Base-by-base conservation (phyloP, 2,113 vertebrate genomes). In the Strix aluco region DNA sequence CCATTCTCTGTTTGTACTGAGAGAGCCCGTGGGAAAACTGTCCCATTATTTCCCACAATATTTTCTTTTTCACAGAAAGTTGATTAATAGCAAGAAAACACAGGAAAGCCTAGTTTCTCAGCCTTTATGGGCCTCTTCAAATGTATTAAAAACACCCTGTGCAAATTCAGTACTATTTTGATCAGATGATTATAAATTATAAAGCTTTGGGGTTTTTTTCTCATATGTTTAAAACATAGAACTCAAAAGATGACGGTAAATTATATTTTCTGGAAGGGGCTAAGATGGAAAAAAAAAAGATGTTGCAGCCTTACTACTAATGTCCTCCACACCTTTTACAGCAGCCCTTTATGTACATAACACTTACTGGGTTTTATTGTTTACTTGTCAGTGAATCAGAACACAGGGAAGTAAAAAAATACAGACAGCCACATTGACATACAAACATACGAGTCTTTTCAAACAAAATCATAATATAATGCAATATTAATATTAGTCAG, bases 21-120 rank as follows among this genome's bases (percentile, higher is more conserved):
- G 94, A 86, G 57, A 91, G 88, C 73, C 88, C 1, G 34, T 95
- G 91, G 91, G 94, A 98, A 96, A 96, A 96, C 65, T 74, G 59
- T 54, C 73, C 88, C 72, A 90, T 96, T 96, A 93, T 97, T 97
- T 97, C 97, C 91, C 91, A 94, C 94, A 92, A 62, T 85, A 65
- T 97, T 96, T 96, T 86, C 74, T 67, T 95, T 87, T 95, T 67
- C 81, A 61, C 47, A 47, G 44, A 49, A 91, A 83, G 67, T 14
- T 94, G 84, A 94, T 96, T 81, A 96, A 84, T 70, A 84, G 86
- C 80, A 86, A 70, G 49, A 62, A 95, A 85, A 66, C 57, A 54
- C 21, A 55, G 71, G 51, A 88, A 78, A 77, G 55, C 57, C n/a
- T 42, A 25, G 10, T 74, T 95, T 82, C 80, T 89, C 80, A 88